Evolutionary conservation across 2,113 vertebrate species (phyloP).

Genomic region (Colistium nudipinnis): DNA sequence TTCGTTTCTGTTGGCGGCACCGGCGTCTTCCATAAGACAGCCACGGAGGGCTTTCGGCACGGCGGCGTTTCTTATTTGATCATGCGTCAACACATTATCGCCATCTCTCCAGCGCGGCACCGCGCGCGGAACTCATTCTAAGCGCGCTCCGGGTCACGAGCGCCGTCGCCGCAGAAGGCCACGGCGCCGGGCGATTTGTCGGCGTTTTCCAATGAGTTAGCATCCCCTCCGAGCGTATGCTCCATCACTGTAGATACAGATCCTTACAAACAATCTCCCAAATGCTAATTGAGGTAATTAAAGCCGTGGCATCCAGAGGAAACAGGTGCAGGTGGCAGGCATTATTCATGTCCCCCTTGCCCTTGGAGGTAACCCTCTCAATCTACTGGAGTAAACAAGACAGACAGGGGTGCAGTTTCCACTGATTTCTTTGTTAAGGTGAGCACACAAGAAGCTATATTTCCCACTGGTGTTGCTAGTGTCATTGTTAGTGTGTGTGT

Average conservation of each 20-base stretch:
- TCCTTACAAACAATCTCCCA: conserved; percentile 81
- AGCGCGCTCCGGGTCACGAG: conserved; percentile 68
- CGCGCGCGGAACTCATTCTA: conserved; percentile 62
- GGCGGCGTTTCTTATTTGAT: conserved; percentile 62
- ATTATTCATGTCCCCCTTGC: conserved; percentile 82
- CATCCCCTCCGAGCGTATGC: conserved; percentile 74
- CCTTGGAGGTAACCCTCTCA: conserved; percentile 80
- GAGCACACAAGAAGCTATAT: conserved; percentile 66
- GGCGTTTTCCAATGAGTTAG: conserved; percentile 74
- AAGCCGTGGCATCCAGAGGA: conserved; percentile 78
- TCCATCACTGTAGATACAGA: conserved; percentile 80
- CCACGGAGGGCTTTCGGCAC: conserved; percentile 49
- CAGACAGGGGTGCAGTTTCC: conserved; percentile 70
- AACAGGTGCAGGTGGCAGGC: conserved; percentile 81
- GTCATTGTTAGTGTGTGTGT: conserved; percentile 52
- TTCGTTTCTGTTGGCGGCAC: conserved; percentile 27
- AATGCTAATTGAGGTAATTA: conserved; percentile 86
- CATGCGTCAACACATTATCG: conserved; percentile 66
- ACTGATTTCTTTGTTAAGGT: conserved; percentile 70
- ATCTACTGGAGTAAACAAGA: conserved; percentile 80
- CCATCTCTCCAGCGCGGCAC: conserved; percentile 57
- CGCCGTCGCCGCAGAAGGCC: conserved; percentile 69
- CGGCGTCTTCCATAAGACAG: conserved; percentile 36
- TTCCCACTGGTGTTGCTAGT: conserved; percentile 59
- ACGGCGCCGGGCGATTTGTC: conserved; percentile 76